phyloP scores from a whole-genome alignment of 2,888 invertebrate species.

The Hemistola chrysoprasaria region DNA sequence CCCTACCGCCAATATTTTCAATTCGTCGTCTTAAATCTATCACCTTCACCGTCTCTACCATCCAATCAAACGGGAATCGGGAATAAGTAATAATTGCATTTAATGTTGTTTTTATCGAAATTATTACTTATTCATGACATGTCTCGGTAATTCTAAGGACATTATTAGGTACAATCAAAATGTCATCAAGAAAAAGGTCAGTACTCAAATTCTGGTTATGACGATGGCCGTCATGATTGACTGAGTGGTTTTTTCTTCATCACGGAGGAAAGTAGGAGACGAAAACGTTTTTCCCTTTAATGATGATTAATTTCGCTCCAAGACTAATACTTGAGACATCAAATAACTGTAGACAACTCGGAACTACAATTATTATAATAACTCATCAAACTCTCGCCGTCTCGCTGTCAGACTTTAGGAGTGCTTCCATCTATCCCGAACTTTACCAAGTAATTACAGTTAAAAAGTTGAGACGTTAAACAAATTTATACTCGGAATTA shows the following conservation, averaged over 20 bases:
- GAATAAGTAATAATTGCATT: no score
- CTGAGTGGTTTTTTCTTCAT: no score
- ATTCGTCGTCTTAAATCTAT: no score
- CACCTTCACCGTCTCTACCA: no score
- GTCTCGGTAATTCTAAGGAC: slow-evolving; percentile 27
- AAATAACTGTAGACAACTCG: neutral
- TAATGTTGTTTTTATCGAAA: no score
- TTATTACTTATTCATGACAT: no score
- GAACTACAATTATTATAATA: slow-evolving; percentile 42
- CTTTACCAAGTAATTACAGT: slow-evolving; percentile 75
- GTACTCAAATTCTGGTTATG: neutral
- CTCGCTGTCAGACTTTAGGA: slow-evolving; percentile 52
- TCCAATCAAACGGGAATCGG: no score
- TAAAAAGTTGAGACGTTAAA: slow-evolving; percentile 81
- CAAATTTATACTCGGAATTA: slow-evolving; percentile 81
- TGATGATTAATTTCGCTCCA: slow-evolving; percentile 1
- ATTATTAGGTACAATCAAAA: no score
- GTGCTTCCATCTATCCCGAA: slow-evolving; percentile 70
- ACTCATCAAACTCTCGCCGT: slow-evolving; percentile 53
- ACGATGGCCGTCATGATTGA: no score
- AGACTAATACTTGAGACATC: neutral
- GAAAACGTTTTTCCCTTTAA: neutral
- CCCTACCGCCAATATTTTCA: no score
- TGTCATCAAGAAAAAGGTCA: neutral
- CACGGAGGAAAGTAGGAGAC: no score